Evolutionary conservation across 2,113 vertebrate genomes (phyloP).

Genomic region (Pedionomus torquatus): DNA sequence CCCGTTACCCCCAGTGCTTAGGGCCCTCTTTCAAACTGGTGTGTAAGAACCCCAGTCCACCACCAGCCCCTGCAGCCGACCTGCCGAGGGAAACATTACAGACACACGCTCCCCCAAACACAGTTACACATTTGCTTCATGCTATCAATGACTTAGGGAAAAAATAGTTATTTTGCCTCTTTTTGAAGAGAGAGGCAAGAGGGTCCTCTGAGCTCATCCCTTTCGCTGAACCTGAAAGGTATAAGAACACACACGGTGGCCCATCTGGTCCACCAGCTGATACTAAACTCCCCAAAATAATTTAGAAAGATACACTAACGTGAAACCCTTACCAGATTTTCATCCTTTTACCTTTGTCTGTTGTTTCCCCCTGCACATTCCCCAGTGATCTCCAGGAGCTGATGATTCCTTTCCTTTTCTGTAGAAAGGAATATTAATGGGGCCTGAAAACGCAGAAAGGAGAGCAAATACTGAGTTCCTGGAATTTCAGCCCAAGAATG

Average conservation of each 20-base stretch:
- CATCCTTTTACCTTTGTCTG: neutral
- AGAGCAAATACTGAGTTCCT: neutral
- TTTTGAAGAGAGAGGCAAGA: neutral
- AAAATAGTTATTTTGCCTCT: neutral
- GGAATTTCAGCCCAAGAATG: neutral
- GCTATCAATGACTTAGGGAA: neutral
- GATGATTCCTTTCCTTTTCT: neutral
- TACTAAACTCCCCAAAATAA: neutral
- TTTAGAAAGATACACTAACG: neutral
- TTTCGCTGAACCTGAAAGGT: neutral
- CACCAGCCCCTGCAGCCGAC: rapidly evolving
- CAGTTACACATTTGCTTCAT: rapidly evolving
- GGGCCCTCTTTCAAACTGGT: neutral
- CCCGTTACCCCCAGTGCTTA: rapidly evolving
- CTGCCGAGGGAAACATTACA: neutral
- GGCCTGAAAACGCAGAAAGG: neutral
- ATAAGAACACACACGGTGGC: neutral
- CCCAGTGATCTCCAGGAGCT: neutral
- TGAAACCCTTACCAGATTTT: neutral
- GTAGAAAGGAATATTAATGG: neutral
- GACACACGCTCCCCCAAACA: rapidly evolving
- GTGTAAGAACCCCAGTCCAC: neutral
- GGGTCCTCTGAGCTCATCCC: neutral
- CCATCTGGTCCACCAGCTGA: neutral
- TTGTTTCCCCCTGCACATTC: neutral